Evolutionary conservation across 2,888 invertebrate species (phyloP), one percentile per base, ranked within the genome.

Genomic region (Drosophila kanekoi): DNA sequence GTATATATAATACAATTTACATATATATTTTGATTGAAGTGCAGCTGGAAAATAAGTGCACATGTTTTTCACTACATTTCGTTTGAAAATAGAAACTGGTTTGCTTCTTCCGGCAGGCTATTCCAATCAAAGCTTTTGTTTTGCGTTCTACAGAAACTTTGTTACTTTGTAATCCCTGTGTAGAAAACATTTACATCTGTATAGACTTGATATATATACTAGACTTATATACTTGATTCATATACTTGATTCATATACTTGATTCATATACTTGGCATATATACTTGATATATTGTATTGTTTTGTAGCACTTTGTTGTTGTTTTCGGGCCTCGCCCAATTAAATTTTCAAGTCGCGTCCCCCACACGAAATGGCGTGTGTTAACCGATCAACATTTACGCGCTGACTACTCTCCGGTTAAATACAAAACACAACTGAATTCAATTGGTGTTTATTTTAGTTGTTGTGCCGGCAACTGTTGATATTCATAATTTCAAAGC

Each of bases 361-460:
- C 16, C 14, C 56, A 40, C 35, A 2, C 23, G 33, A 54, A 43
- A 14, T 44, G 5, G 28, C 9, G 33, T 16, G 6, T n/a, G 33
- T 4, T 16, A 67, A n/a, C 14, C 40, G 38, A 54, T 49, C 43
- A 10, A 35, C 59, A 41, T 32, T 37, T 13, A 20, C 23, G n/a
- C 20, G 28, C 0, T 43, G 71, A 54, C 60, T 85, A 45, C 49
- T 58, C 68, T 65, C 45, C 45, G 64, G 60, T 70, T 60, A 52
- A 49, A 51, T 54, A 32, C 59, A 52, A 69, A 69, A 56, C 57
- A 56, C 65, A 77, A 79, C 78, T 83, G 67, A 68, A 66, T 66
- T 49, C 51, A 66, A 62, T 65, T 65, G 45, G 52, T 14, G 59
- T 53, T 43, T 37, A 16, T 62, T 56, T 43, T 20, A 13, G 3